phyloP scores from a whole-genome alignment of 2,888 invertebrate species.

The Pseudolycoriella hygida region DNA sequence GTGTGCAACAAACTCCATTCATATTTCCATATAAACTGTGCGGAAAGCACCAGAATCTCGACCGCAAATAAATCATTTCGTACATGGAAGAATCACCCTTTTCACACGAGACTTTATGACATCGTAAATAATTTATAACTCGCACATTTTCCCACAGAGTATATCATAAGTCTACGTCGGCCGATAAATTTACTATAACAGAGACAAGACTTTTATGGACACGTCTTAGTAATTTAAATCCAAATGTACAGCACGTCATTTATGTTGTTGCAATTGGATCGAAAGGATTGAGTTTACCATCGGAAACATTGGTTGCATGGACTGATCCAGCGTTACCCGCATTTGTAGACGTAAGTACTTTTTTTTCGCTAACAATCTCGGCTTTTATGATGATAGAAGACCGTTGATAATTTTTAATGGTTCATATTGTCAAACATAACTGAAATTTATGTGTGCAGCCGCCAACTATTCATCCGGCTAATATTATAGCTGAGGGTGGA shows the following conservation, averaged over 20 bases:
- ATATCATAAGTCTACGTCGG: constrained; percentile 48
- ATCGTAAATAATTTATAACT: constrained; percentile 1
- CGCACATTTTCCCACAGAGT: constrained; percentile 30
- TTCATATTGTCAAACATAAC: too few relatives aligned
- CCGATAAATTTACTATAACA: constrained; percentile 39
- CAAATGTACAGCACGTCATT: constrained; percentile 67
- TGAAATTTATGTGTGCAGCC: constrained; percentile 33
- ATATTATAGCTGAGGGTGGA: constrained; percentile 65
- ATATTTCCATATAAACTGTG: too few relatives aligned
- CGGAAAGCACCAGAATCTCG: too few relatives aligned
- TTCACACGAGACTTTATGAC: background rate
- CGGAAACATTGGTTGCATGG: constrained; percentile 71
- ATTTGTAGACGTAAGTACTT: constrained; percentile 54
- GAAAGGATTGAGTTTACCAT: constrained; percentile 54
- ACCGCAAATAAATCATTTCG: too few relatives aligned
- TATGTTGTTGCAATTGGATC: constrained; percentile 55
- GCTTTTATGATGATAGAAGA: too few relatives aligned
- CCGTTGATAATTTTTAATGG: too few relatives aligned
- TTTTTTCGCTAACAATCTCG: too few relatives aligned
- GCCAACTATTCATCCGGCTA: constrained; percentile 68
- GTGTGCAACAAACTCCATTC: too few relatives aligned
- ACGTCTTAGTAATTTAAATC: constrained; percentile 50
- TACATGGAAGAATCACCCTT: background rate
- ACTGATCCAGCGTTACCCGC: constrained; percentile 77
- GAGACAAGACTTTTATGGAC: constrained; percentile 52